Conservation (phyloP, 2,113 vertebrate genomes). For the Larimichthys crocea region DNA sequence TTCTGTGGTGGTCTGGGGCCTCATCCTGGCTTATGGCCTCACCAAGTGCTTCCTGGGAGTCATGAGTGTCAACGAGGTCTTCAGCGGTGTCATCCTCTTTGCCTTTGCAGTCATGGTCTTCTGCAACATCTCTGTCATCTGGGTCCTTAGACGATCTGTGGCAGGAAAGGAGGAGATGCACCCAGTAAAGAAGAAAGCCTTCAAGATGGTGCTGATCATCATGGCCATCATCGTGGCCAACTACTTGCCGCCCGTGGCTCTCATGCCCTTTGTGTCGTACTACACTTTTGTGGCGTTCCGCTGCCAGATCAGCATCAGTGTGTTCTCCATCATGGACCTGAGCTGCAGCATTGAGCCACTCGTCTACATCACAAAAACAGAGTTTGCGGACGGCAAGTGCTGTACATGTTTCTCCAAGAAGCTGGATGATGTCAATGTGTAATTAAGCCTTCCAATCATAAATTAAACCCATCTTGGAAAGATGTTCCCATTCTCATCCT, state of each 20-base stretch:
- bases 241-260: conserved; percentile 80
- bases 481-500: not conserved
- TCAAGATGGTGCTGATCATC: conserved; percentile 79
- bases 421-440: conserved; percentile 17
- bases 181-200: conserved; percentile 83
- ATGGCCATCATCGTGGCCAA: conserved; percentile 79
- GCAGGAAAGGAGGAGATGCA: conserved; percentile 81
- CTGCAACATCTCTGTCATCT: conserved; percentile 83
- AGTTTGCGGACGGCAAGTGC: conserved; percentile 31
- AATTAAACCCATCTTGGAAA: not conserved
- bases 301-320: conserved; percentile 76
- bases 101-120: conserved; percentile 83
- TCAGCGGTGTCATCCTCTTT: conserved; percentile 79
- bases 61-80: conserved; percentile 61
- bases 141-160: conserved; percentile 80
- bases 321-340: conserved; percentile 83
- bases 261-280: conserved; percentile 79
- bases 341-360: conserved; percentile 85
- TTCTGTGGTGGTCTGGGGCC: conserved; percentile 69
- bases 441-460: not conserved
- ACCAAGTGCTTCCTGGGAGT: conserved; percentile 68
- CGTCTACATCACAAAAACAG: conserved; percentile 82
- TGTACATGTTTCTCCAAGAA: conserved; percentile 45
- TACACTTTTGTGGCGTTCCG: conserved; percentile 63
- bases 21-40: conserved; percentile 71